These are phyloP conservation scores for Lapara coniferarum DNA, from an alignment of 2,888 invertebrate species.

Conservation along the genomic window DNA sequence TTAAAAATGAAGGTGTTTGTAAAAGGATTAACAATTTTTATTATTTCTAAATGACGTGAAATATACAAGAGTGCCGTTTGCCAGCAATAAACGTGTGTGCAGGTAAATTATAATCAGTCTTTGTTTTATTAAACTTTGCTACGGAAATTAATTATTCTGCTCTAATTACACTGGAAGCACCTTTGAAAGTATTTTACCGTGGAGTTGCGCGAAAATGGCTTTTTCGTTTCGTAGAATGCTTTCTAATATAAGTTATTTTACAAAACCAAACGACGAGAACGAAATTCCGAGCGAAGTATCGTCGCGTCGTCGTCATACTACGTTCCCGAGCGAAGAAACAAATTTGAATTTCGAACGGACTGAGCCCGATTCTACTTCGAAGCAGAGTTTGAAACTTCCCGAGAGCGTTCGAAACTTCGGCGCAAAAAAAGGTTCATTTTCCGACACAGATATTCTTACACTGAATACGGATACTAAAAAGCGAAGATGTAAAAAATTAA, in stretches of 20 bases:
- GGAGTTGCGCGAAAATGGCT: constrained; percentile 58
- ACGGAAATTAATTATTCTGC: background rate
- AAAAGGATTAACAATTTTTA: constrained; percentile 38
- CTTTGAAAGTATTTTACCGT: constrained; percentile 31
- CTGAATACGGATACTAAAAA: constrained; percentile 45
- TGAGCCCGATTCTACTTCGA: constrained; percentile 70
- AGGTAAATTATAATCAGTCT: constrained; percentile 42
- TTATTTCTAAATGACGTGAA: constrained; percentile 49
- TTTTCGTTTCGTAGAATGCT: constrained; percentile 75
- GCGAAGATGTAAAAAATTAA: constrained; percentile 60
- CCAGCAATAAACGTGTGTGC: constrained; percentile 34
- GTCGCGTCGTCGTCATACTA: constrained; percentile 34
- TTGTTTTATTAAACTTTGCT: background rate
- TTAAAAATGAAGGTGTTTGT: constrained; percentile 52
- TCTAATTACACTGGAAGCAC: background rate
- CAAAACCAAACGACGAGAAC: constrained; percentile 54
- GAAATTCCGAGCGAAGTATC: constrained; percentile 31
- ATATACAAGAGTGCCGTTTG: constrained; percentile 35
- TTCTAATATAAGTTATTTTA: constrained; percentile 74
- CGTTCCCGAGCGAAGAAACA: constrained; percentile 39
- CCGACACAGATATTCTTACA: constrained; percentile 67
- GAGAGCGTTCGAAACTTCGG: constrained; percentile 57
- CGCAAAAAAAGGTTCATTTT: constrained; percentile 64
- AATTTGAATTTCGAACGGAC: constrained; percentile 52
- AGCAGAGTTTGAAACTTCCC: constrained; percentile 55